Evolutionary conservation across 2,797 vertebrate genomes (phyloP).

Genomic region (Columba guinea): DNA sequence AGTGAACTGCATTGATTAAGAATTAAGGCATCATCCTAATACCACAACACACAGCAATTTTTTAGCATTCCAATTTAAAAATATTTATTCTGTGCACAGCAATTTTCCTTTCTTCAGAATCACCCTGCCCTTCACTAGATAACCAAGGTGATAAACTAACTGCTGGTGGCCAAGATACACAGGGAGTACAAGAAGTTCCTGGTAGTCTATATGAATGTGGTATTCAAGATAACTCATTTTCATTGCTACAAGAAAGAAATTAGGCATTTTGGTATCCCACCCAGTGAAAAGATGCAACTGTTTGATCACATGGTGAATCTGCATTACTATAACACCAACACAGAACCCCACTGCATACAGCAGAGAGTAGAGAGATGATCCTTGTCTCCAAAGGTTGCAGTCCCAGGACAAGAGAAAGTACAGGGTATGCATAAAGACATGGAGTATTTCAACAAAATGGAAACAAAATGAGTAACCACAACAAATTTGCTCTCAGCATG

Average conservation of each 20-base stretch:
- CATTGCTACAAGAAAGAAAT: not conserved
- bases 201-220: not conserved
- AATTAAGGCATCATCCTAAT: not conserved
- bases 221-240: not conserved
- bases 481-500: not conserved
- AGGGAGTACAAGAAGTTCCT: not conserved
- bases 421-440: not conserved
- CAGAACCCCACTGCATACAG: not conserved
- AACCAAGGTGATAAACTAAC: not conserved
- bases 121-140: not conserved
- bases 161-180: rapidly evolving
- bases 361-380: not conserved
- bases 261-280: not conserved
- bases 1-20: not conserved
- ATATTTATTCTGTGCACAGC: not conserved
- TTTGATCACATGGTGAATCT: not conserved
- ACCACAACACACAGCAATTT: not conserved
- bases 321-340: not conserved
- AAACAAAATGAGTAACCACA: not conserved
- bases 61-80: not conserved
- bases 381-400: not conserved
- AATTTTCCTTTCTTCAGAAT: not conserved
- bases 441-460: not conserved
- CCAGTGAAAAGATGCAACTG: not conserved
- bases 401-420: not conserved